phyloP scores from a whole-genome alignment of 2,888 invertebrate genomes.

The Helleia helle region DNA sequence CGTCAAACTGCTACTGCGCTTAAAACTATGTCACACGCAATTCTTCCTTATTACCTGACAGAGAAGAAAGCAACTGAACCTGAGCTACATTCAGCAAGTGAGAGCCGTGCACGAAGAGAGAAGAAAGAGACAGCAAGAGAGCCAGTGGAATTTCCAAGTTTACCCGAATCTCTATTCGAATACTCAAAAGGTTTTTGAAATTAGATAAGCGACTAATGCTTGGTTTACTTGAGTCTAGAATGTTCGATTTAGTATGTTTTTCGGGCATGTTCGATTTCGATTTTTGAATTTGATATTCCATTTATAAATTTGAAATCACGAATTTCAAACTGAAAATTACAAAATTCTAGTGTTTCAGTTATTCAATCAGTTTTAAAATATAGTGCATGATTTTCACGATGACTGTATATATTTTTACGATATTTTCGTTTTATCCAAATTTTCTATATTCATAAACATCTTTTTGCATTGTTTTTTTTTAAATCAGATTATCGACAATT shows the following conservation, averaged over 20 bases:
- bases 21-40: neutral
- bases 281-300: too few species aligned
- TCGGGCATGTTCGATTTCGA: neutral
- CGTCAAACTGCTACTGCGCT: too few species aligned
- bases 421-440: too few species aligned
- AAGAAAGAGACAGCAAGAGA: slow-evolving; percentile 44
- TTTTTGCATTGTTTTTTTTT: too few species aligned
- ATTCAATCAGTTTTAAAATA: neutral
- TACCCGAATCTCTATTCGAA: slow-evolving; percentile 87
- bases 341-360: neutral
- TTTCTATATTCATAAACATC: too few species aligned
- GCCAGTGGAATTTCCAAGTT: slow-evolving; percentile 88
- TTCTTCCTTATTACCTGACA: slow-evolving; percentile 22
- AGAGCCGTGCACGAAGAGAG: slow-evolving; percentile 53
- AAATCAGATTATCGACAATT: too few species aligned
- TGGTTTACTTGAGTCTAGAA: neutral
- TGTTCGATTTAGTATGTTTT: neutral
- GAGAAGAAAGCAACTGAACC: slow-evolving; percentile 53
- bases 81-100: slow-evolving; percentile 63
- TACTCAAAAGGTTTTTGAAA: slow-evolving; percentile 82
- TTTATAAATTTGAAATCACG: neutral
- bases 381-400: neutral
- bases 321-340: neutral
- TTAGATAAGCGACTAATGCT: slow-evolving; percentile 8
- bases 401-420: too few species aligned